Evolutionary conservation across 2,888 invertebrate genomes (phyloP), one percentile per base, ranked within the genome.

Genomic region (Drosophila anomalata): DNA sequence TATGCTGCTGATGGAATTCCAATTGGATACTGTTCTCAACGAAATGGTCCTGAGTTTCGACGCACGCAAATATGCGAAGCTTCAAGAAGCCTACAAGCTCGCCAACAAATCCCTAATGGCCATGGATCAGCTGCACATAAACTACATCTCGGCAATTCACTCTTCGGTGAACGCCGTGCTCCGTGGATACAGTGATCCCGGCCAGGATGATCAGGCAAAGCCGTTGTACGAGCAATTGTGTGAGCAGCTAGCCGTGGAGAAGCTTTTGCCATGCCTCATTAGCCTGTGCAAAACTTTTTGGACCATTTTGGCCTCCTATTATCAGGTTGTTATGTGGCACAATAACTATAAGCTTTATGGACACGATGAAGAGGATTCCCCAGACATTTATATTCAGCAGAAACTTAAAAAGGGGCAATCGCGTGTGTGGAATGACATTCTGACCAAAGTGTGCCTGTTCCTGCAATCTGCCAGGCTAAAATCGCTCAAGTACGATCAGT

Each of bases 71-170:
- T 99, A 98, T 89, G 93, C 94, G 9, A 96, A 97, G 79, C 92
- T 99, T 0, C 96, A 97, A 88, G 95, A 94, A 77, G 99, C 99
- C 0, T 99, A 98, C 89, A 94, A 94, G 41, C 92, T 98, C 22
- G 92, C 99, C 3, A 98, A 97, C 0, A 99, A 99, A 92, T 97
- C 96, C 0, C 95, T 98, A 91, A 95, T 96, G 2, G 97, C 98
- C 0, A 96, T 98, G 94, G 98, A 99, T 90, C 98, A 98, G 90
- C 91, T 99, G 9, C 97, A 97, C 79, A 98, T 99, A 94, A 98
- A 98, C 90, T 98, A 97, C 87, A 96, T 97, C 0, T 97, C 97
- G 42, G 96, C 97, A 0, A 96, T 99, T 14, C 98, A 97, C 77
- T 96, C 95, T 71, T 94, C 95, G 0, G 95, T 97, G 0, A 94